These are phyloP conservation scores for Regulus satrapa DNA, from an alignment of 2,113 vertebrate genomes.

Conservation along the genomic window DNA sequence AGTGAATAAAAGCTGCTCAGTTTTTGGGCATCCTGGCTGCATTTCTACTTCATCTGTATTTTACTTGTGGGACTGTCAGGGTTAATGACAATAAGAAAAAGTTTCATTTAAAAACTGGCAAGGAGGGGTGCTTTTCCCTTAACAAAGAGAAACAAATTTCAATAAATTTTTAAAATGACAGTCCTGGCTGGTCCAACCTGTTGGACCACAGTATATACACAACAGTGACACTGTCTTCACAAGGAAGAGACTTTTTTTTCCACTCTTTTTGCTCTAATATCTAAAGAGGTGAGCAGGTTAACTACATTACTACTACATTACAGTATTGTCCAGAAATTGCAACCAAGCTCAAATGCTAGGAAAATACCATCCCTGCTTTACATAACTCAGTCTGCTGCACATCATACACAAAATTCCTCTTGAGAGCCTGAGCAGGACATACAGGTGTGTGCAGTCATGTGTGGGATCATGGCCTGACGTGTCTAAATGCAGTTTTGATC, in stretches of 20 bases:
- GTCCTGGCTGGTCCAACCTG: not conserved
- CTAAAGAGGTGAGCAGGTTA: not conserved
- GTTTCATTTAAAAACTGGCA: not conserved
- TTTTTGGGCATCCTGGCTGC: not conserved
- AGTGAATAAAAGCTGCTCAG: not conserved
- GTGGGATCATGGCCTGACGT: not conserved
- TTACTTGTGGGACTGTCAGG: not conserved
- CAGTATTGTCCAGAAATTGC: not conserved
- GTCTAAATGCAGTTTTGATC: not conserved
- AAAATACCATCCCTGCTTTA: not conserved
- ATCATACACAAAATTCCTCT: not conserved
- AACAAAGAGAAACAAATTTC: conserved; percentile 5
- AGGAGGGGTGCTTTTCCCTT: not conserved
- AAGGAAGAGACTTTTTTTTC: not conserved
- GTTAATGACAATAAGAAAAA: not conserved
- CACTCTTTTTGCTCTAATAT: not conserved
- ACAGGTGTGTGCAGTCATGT: not conserved
- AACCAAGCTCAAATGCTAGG: not conserved
- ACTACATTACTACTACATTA: not conserved
- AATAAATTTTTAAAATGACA: not conserved
- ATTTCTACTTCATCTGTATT: not conserved
- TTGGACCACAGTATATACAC: not conserved
- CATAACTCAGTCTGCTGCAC: not conserved
- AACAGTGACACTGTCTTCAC: not conserved
- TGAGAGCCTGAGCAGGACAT: not conserved